A percentile compares a stretch with the other conserved stretches of the same genome.
These are phyloP conservation scores for Larimichthys polyactis DNA, from an alignment of 2,113 vertebrate species.

Conservation along the genomic window DNA sequence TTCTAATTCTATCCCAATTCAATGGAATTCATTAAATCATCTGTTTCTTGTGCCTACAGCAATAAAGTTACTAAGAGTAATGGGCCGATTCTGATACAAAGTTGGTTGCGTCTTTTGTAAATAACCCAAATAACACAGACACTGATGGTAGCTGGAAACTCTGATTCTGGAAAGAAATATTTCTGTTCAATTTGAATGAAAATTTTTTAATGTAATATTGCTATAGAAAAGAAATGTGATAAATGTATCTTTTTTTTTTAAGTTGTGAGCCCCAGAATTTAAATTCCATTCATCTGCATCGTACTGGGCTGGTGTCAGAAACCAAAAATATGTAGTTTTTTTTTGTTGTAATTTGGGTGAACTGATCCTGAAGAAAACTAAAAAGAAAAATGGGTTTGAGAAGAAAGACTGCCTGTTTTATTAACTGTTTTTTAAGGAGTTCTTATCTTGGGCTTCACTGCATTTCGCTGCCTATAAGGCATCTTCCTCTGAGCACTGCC, in stretches of 20 bases:
- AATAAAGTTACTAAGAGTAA: background rate
- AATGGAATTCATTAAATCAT: background rate
- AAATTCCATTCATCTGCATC: background rate
- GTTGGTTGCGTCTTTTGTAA: too few relatives aligned
- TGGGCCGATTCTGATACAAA: too few relatives aligned
- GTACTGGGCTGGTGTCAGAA: background rate
- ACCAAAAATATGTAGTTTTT: background rate
- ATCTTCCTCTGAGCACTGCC: slow-evolving; percentile 51
- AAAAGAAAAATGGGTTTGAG: slow-evolving; percentile 17
- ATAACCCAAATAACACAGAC: too few relatives aligned
- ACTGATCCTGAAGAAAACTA: background rate
- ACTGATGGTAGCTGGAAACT: too few relatives aligned
- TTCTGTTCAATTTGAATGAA: background rate
- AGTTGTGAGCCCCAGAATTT: background rate
- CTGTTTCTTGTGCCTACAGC: background rate
- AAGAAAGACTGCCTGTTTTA: slow-evolving; percentile 20
- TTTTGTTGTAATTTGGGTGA: background rate
- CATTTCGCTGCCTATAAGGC: slow-evolving; percentile 43
- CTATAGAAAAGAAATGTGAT: background rate
- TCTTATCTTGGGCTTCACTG: slow-evolving; percentile 38
- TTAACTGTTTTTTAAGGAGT: slow-evolving; percentile 38
- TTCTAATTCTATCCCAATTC: background rate
- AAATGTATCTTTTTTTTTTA: too few relatives aligned
- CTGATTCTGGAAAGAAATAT: background rate
- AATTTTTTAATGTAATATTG: background rate